Evolutionary conservation across 2,113 vertebrate species (phyloP).

Genomic region (Falcunculus frontatus): DNA sequence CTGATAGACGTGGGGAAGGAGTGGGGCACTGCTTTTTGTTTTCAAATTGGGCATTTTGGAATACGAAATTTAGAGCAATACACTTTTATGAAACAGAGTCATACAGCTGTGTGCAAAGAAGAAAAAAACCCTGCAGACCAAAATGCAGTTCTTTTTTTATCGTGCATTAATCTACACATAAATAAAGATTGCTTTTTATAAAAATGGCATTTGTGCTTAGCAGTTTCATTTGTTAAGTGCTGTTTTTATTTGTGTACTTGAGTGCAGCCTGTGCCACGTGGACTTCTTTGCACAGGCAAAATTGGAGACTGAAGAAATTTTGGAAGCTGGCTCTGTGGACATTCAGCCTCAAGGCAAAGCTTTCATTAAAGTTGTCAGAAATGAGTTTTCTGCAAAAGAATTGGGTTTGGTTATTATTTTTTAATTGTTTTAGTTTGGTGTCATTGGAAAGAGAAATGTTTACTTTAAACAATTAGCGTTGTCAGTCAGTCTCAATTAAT

Average conservation of each 20-base stretch:
- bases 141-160: neutral
- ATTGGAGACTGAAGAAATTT: neutral
- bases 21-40: neutral
- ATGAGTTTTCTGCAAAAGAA: neutral
- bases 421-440: neutral
- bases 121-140: neutral
- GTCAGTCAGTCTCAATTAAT: slow-evolving; percentile 20
- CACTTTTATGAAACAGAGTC: neutral
- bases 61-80: neutral
- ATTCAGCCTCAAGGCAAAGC: neutral
- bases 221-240: neutral
- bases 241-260: neutral
- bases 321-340: neutral
- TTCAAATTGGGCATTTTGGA: neutral
- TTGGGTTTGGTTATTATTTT: neutral
- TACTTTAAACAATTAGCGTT: neutral
- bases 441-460: neutral
- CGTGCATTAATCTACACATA: neutral
- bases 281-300: neutral
- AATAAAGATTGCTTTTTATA: neutral
- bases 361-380: neutral
- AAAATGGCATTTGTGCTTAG: neutral
- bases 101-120: neutral
- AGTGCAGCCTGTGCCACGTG: neutral
- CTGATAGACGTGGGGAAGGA: neutral